Base-by-base conservation (phyloP, 2,888 invertebrate species). In the Mimachlamys varia region DNA sequence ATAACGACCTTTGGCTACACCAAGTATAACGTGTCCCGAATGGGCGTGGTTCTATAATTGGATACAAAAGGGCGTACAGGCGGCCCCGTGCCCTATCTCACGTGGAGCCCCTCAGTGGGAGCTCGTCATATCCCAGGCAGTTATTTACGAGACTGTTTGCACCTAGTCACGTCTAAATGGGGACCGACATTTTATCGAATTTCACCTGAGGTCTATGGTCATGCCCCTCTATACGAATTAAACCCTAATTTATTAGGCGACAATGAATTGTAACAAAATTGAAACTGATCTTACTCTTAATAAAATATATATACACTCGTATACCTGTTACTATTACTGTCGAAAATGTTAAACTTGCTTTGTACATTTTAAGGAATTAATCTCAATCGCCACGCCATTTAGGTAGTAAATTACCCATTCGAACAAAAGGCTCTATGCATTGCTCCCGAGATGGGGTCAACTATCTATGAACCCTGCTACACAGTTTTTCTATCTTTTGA, bases 261-360 rank as follows among this genome's bases (percentile, higher is more conserved):
- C 76, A 76, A 76, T 76, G 76, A 76, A 76, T 76, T 76, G 76
- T 76, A 76, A 76, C 76, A 76, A 76, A 76, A 76, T 76, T 76
- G 76, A 76, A 76, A 76, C 76, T 76, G 76, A 76, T 76, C 76
- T 27, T 76, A 33, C 76, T 33, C 76, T 76, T 76, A 76, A 76
- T 76, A 76, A 76, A 76, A 76, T 76, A 76, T 76, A 76, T 76
- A 76, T 76, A 76, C 76, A 12, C 76, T 76, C 76, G 33, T 76
- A 76, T 76, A 76, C 33, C 76, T 76, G 33, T 76, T 76, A 76
- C 76, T 22, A 76, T 76, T 76, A 76, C 27, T 33, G 76, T 76
- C 76, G 27, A 15, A 76, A 76, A 76, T 76, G 76, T 76, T 76
- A 27, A 76, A 27, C 1, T 76, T 76, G 19, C 76, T 76, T 76